phyloP scores from a whole-genome alignment of 2,113 vertebrate species.

The Mellivora capensis region DNA sequence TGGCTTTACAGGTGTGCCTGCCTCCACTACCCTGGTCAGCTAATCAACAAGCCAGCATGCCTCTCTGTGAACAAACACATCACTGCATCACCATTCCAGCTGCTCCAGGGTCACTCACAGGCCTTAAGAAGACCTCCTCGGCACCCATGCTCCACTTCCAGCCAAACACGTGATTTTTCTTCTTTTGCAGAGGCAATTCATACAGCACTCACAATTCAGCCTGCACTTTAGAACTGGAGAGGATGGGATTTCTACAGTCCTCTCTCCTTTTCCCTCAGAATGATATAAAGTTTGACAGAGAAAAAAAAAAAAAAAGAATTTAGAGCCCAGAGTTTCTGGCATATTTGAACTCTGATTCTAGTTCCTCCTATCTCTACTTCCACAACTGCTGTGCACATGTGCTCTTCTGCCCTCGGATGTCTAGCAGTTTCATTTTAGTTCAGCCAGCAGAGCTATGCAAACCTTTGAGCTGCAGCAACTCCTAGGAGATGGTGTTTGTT shows the following conservation, averaged over 20 bases:
- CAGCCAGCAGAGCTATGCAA: background rate
- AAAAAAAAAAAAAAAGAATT: background rate
- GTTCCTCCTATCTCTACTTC: background rate
- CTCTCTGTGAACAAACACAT: background rate
- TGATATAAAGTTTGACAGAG: too few relatives aligned
- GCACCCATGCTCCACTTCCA: background rate
- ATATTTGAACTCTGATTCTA: background rate
- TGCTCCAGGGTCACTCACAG: background rate
- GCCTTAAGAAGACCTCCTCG: background rate
- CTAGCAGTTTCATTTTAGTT: background rate
- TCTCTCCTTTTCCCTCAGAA: background rate
- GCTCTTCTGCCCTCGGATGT: background rate
- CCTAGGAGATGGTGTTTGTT: background rate
- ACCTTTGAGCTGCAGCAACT: background rate
- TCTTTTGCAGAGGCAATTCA: background rate
- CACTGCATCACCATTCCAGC: background rate
- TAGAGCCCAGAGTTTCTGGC: background rate
- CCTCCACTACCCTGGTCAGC: background rate
- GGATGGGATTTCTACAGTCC: background rate
- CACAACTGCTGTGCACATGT: background rate
- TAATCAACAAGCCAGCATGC: background rate
- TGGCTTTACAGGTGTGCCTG: background rate
- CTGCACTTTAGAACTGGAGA: background rate
- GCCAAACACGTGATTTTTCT: background rate
- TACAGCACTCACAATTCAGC: background rate